Evolutionary conservation across 2,113 vertebrate genomes (phyloP).

Genomic region (Leptobrachium leishanense): DNA sequence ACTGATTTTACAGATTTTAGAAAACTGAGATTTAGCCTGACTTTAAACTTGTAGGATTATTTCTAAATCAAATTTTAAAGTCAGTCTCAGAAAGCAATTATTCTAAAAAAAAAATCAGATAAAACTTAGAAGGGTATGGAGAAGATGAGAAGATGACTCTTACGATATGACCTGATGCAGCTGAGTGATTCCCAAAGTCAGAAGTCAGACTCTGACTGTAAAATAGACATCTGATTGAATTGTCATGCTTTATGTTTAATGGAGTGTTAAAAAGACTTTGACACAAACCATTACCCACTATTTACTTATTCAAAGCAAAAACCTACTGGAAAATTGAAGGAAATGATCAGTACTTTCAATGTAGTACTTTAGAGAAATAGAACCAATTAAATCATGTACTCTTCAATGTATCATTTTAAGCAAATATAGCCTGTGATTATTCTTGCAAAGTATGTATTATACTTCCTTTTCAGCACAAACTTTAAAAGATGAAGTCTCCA

Average conservation of each 20-base stretch:
- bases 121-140: slow-evolving; percentile 60
- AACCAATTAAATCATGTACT: slow-evolving; percentile 65
- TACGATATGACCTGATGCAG: slow-evolving; percentile 71
- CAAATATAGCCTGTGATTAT: slow-evolving; percentile 56
- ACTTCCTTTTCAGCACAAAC: no score
- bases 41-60: slow-evolving; percentile 57
- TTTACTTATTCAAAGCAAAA: slow-evolving; percentile 84
- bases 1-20: slow-evolving; percentile 50
- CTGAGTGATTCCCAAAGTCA: slow-evolving; percentile 72
- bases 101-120: slow-evolving; percentile 58
- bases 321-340: slow-evolving; percentile 74
- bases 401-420: slow-evolving; percentile 60
- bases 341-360: slow-evolving; percentile 76
- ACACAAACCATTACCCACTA: slow-evolving; percentile 90
- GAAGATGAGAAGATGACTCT: slow-evolving; percentile 66
- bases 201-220: slow-evolving; percentile 71
- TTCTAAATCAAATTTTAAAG: slow-evolving; percentile 57
- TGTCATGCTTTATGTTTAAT: slow-evolving; percentile 86
- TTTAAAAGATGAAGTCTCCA: no score
- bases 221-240: slow-evolving; percentile 85
- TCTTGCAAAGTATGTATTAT: slow-evolving; percentile 51
- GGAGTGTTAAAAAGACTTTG: slow-evolving; percentile 84
- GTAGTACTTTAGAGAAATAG: slow-evolving; percentile 64
- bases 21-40: slow-evolving; percentile 52
- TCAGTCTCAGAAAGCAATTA: slow-evolving; percentile 58